Conservation (phyloP, 2,113 vertebrate genomes). For the Pogona vitticeps region DNA sequence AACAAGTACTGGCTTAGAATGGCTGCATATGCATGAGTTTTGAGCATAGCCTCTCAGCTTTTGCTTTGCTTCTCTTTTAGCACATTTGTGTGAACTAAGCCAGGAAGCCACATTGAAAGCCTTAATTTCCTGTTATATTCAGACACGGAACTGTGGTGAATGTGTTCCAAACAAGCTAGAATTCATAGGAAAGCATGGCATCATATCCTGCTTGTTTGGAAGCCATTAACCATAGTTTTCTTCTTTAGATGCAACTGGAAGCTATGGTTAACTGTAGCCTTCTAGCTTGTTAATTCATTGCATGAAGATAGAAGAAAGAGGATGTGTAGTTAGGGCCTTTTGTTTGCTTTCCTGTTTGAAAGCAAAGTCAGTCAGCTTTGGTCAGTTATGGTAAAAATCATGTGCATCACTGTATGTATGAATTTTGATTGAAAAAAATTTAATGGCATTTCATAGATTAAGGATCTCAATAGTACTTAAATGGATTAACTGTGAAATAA, state of each 20-base stretch:
- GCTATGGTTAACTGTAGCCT: background rate
- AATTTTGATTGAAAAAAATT: background rate
- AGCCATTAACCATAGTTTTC: background rate
- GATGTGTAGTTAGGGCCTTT: background rate
- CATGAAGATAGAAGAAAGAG: background rate
- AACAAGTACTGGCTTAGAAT: background rate
- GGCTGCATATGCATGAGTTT: background rate
- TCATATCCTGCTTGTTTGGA: background rate
- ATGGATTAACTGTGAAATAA: constrained; percentile 70
- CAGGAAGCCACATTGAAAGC: background rate
- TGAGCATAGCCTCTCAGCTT: no score
- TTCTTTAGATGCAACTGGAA: background rate
- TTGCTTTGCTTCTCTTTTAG: background rate
- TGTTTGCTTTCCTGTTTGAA: background rate
- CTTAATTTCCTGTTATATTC: background rate
- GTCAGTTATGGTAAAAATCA: constrained; percentile 17
- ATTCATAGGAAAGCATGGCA: background rate
- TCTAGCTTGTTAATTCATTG: background rate
- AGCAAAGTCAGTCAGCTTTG: constrained; percentile 34
- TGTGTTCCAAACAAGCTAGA: background rate
- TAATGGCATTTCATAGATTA: constrained; percentile 29
- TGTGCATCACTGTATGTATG: constrained; percentile 14
- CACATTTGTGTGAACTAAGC: background rate
- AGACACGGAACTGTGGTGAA: background rate
- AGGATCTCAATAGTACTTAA: background rate